Conservation (phyloP, 1,140 invertebrate genomes). For the Cherax destructor region DNA sequence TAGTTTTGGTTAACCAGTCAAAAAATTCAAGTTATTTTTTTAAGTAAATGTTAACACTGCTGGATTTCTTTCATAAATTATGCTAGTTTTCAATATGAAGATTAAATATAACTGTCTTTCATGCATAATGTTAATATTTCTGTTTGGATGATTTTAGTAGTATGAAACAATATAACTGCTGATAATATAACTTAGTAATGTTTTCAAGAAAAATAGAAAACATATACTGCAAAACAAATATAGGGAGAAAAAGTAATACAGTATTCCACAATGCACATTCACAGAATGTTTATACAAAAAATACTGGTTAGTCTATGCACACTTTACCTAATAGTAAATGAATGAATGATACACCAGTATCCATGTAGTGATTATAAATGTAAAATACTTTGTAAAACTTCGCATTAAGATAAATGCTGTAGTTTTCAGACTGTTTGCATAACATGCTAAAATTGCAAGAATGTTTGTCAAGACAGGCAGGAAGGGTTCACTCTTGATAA, state of each 20-base stretch:
- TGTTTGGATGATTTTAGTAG: background rate
- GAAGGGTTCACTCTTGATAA: no score
- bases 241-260: background rate
- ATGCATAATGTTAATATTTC: constrained; percentile 10
- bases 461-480: no score
- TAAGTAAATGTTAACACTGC: background rate
- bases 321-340: background rate
- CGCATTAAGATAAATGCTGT: no score
- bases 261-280: background rate
- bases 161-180: background rate
- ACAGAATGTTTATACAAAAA: background rate
- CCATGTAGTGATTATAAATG: no score
- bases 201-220: background rate
- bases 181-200: background rate
- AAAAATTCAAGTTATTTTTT: background rate
- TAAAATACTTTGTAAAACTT: no score
- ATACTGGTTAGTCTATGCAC: background rate
- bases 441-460: no score
- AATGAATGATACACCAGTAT: no score
- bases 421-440: no score
- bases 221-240: background rate
- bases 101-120: background rate
- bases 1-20: constrained; percentile 19
- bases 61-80: background rate
- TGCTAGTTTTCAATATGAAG: background rate